Conservation (phyloP, 2,888 invertebrate species). For the Xanthorhoe spadicearia region DNA sequence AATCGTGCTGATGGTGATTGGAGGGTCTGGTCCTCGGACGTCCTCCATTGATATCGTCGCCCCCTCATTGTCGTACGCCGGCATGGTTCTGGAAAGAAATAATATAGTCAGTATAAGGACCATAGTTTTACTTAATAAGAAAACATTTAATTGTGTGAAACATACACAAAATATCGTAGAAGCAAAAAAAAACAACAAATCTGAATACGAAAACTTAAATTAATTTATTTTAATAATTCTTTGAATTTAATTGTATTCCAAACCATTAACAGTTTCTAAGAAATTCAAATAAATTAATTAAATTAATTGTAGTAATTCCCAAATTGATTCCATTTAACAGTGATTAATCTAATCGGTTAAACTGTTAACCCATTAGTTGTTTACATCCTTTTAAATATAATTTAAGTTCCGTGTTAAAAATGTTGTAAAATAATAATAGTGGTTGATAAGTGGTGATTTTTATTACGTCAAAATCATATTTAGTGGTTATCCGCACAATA, state of each 20-base stretch:
- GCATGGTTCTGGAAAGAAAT: conserved; percentile 59
- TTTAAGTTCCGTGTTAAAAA: conserved; percentile 16
- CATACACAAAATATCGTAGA: too few species aligned
- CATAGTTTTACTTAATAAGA: too few species aligned
- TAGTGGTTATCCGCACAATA: too few species aligned
- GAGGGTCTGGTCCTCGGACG: conserved; percentile 60
- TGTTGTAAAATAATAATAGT: too few species aligned
- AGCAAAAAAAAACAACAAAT: too few species aligned
- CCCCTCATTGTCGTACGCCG: conserved; percentile 80
- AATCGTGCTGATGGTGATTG: conserved; percentile 66
- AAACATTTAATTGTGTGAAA: too few species aligned
- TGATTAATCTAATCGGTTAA: conserved; percentile 9
- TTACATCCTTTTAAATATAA: background rate
- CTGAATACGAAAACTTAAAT: too few species aligned
- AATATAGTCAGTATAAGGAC: too few species aligned
- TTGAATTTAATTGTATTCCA: background rate
- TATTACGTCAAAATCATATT: too few species aligned
- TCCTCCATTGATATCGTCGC: conserved; percentile 80
- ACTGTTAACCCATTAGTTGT: conserved; percentile 3
- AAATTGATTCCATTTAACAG: conserved; percentile 17
- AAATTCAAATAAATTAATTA: background rate
- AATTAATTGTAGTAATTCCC: conserved; percentile 8
- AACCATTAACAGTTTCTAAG: background rate
- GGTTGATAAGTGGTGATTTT: too few species aligned
- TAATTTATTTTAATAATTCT: too few species aligned